Evolutionary conservation across 2,113 vertebrate genomes (phyloP).

Genomic region (Sturnira hondurensis): DNA sequence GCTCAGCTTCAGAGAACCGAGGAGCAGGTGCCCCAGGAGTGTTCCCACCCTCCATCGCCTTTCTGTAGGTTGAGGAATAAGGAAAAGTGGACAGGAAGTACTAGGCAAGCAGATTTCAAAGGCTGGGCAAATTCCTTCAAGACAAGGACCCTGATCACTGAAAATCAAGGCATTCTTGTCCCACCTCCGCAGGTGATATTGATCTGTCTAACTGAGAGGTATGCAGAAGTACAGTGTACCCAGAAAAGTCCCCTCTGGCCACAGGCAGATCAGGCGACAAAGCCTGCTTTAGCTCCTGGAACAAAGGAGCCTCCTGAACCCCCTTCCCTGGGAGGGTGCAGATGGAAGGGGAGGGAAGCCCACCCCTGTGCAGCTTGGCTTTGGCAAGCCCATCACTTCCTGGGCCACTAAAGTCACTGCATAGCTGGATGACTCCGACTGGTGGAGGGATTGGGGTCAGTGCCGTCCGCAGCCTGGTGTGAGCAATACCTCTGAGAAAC

Average conservation of each 20-base stretch:
- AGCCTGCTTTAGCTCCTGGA: background rate
- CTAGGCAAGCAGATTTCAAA: constrained; percentile 1
- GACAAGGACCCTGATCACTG: background rate
- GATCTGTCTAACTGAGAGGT: background rate
- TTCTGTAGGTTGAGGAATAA: background rate
- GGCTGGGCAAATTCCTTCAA: background rate
- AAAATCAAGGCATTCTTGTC: background rate
- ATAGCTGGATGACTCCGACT: fast-evolving
- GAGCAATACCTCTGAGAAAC: background rate
- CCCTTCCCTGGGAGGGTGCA: background rate
- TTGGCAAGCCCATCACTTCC: no score
- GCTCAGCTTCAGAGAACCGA: background rate
- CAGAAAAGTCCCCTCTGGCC: background rate
- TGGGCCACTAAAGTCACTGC: background rate
- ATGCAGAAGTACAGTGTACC: background rate
- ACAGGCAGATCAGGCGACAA: background rate
- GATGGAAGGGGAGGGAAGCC: background rate
- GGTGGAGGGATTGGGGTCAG: background rate
- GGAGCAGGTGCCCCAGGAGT: background rate
- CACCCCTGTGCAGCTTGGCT: background rate
- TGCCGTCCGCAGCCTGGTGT: background rate
- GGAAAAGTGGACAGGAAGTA: background rate
- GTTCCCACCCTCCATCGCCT: background rate
- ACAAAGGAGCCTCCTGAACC: background rate
- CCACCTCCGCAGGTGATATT: background rate